Conservation (phyloP, 2,113 vertebrate species). For the Scomber japonicus region DNA sequence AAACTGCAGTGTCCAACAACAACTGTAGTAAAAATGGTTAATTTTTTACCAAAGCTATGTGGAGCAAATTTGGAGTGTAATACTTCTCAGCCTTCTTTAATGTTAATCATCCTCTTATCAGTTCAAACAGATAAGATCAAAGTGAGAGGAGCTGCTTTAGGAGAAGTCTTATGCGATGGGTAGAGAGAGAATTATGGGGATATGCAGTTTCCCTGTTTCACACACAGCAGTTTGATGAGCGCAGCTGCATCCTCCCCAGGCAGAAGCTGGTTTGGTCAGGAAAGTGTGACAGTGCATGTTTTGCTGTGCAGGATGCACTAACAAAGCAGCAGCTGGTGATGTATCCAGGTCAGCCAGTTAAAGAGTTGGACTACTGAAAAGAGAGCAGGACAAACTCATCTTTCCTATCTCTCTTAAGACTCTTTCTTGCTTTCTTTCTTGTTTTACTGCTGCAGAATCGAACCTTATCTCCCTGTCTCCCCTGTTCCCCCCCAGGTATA, state of each 20-base stretch:
- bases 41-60: constrained; percentile 7
- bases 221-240: constrained; percentile 48
- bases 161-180: background rate
- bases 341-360: constrained; percentile 68
- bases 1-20: constrained; percentile 26
- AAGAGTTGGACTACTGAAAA: constrained; percentile 48
- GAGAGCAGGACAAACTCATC: constrained; percentile 41
- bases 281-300: constrained; percentile 70
- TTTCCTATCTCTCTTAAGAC: background rate
- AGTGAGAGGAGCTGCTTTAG: constrained; percentile 35
- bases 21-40: background rate
- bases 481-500: constrained; percentile 76
- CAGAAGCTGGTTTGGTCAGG: constrained; percentile 30
- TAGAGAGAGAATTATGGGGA: constrained; percentile 32
- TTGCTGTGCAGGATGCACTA: constrained; percentile 55
- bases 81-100: background rate
- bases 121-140: constrained; percentile 43
- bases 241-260: constrained; percentile 50
- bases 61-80: background rate
- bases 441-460: constrained; percentile 4
- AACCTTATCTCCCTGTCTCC: constrained; percentile 12
- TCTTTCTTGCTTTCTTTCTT: background rate
- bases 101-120: constrained; percentile 34
- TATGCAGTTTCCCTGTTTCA: constrained; percentile 37
- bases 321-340: constrained; percentile 57